phyloP scores from a whole-genome alignment of 2,797 vertebrate genomes.

The Trachops cirrhosus region DNA sequence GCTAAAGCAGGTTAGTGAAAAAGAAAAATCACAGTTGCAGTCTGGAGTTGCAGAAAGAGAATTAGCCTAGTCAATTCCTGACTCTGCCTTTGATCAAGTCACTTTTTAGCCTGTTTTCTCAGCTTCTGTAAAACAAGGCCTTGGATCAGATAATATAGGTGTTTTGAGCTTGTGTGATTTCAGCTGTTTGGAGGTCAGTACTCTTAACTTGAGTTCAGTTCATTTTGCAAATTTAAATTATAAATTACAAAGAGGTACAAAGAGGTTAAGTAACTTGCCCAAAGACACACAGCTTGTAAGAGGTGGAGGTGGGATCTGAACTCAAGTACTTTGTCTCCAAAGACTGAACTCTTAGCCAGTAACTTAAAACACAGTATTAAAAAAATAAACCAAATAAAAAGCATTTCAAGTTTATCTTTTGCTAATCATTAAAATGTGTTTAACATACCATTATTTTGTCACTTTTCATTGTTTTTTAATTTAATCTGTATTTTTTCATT shows the following conservation, averaged over 20 bases:
- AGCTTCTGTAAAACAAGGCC: neutral
- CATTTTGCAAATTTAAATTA: conserved; percentile 25
- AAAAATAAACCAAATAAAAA: neutral
- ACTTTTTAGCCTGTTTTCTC: neutral
- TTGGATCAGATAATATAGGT: neutral
- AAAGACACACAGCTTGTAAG: neutral
- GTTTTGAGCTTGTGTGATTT: neutral
- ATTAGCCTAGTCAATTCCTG: neutral
- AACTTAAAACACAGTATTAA: neutral
- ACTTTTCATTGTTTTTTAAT: neutral
- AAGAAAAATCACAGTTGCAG: neutral
- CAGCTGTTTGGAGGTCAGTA: neutral
- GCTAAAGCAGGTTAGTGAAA: neutral
- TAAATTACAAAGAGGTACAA: neutral
- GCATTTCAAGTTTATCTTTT: neutral
- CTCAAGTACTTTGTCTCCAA: neutral
- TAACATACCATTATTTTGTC: neutral
- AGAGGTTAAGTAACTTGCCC: neutral
- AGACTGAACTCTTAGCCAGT: neutral
- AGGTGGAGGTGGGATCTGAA: neutral
- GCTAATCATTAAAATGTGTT: neutral
- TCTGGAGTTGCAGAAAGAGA: neutral
- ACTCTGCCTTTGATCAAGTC: neutral
- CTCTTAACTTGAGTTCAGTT: neutral
- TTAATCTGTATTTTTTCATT: neutral